Percentiles rank a stretch among this genome's conserved stretches.
Conservation (phyloP, 2,888 invertebrate species). For the Pseudanteris insignis region DNA sequence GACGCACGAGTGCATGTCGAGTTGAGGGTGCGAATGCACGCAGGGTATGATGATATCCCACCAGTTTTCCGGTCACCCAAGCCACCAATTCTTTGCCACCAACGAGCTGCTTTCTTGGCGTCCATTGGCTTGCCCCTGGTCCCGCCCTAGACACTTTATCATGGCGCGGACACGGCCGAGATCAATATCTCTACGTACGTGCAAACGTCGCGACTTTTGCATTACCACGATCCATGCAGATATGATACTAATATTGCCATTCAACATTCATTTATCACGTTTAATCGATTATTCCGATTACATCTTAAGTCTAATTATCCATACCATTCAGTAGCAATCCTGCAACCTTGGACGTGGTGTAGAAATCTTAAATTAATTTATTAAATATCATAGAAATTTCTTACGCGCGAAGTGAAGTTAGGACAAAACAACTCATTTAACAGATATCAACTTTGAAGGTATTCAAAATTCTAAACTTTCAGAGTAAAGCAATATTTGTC, state of each 20-base stretch:
- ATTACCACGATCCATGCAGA: constrained; percentile 30
- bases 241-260: constrained; percentile 37
- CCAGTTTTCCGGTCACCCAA: constrained; percentile 24
- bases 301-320: constrained; percentile 1
- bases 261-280: constrained; percentile 23
- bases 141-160: constrained; percentile 46
- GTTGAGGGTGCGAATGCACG: constrained; percentile 19
- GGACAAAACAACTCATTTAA: too few species aligned
- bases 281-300: constrained; percentile 16
- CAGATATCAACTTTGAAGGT: too few species aligned
- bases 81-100: neutral
- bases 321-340: too few species aligned
- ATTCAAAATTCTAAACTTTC: too few species aligned
- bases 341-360: too few species aligned
- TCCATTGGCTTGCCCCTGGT: constrained; percentile 43
- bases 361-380: too few species aligned
- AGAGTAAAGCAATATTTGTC: too few species aligned
- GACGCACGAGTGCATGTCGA: constrained; percentile 17
- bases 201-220: constrained; percentile 39
- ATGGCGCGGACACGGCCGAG: constrained; percentile 46
- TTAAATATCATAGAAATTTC: too few species aligned
- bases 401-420: too few species aligned
- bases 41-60: constrained; percentile 31
- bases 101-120: constrained; percentile 13
- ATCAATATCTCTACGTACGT: constrained; percentile 49